Percentiles rank a stretch among this genome's conserved stretches.
Conservation (phyloP, 2,888 invertebrate species). For the Caenorhabditis imperialis region DNA sequence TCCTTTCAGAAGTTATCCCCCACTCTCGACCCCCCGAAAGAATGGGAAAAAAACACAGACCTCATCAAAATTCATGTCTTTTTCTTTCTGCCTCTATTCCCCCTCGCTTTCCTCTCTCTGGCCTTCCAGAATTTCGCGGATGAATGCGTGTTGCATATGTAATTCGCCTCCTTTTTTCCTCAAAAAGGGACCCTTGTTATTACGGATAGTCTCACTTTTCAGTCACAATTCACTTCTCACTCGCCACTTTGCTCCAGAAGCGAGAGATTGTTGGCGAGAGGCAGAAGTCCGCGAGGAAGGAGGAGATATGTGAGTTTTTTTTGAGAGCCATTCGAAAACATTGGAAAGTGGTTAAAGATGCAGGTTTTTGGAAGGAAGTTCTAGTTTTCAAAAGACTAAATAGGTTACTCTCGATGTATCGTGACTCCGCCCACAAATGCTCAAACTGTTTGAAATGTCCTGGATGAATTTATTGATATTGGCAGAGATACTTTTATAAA, state of each 20-base stretch:
- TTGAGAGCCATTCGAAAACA: too few species aligned
- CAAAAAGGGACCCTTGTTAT: too few species aligned
- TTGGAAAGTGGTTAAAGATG: too few species aligned
- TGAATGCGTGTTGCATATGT: constrained; percentile 55
- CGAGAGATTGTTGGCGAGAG: constrained; percentile 76
- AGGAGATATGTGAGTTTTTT: constrained; percentile 45
- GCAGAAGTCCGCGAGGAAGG: constrained; percentile 50
- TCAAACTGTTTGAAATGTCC: too few species aligned
- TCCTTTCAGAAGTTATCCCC: too few species aligned
- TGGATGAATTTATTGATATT: too few species aligned
- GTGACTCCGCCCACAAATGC: too few species aligned
- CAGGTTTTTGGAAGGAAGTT: too few species aligned
- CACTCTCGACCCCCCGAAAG: too few species aligned
- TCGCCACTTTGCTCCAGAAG: constrained; percentile 75
- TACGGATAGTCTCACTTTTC: constrained; percentile 25
- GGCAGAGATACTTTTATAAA: too few species aligned
- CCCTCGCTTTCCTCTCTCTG: constrained; percentile 11
- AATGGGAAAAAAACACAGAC: too few species aligned
- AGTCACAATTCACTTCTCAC: constrained; percentile 68
- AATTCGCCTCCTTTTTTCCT: constrained; percentile 11
- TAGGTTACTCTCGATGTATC: not conserved
- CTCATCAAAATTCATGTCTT: constrained; percentile 38
- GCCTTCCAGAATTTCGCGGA: constrained; percentile 51
- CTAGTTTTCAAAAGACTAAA: not conserved
- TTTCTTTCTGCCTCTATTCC: too few species aligned